Evolutionary conservation across 2,797 vertebrate genomes (phyloP).

Genomic region (Chanos chanos): DNA sequence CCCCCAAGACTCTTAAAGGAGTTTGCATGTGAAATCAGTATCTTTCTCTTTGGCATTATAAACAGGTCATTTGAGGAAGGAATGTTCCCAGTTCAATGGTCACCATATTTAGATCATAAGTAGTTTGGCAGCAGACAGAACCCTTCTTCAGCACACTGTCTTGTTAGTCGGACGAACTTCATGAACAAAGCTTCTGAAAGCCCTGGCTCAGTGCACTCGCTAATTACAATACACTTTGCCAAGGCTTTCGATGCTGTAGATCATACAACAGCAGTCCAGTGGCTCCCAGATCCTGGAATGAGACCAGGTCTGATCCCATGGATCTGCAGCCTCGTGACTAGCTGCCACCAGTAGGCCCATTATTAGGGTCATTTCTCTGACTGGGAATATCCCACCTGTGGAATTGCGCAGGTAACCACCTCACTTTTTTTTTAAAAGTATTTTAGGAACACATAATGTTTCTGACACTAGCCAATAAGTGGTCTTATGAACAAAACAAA

Average conservation of each 20-base stretch:
- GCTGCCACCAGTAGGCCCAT: too few relatives aligned
- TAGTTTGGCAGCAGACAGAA: slow-evolving; percentile 1
- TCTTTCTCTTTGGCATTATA: too few relatives aligned
- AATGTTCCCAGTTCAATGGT: too few relatives aligned
- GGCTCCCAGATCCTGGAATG: background rate
- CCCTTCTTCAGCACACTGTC: background rate
- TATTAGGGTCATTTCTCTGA: too few relatives aligned
- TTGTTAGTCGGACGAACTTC: background rate
- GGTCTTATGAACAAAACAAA: background rate
- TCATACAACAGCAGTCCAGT: background rate
- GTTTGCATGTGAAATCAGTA: too few relatives aligned
- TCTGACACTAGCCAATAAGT: slow-evolving; percentile 1
- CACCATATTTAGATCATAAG: too few relatives aligned
- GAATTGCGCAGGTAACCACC: background rate
- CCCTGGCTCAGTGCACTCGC: background rate
- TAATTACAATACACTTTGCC: background rate
- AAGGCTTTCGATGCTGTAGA: background rate
- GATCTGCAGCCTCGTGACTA: slow-evolving; percentile 1
- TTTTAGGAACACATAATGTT: background rate
- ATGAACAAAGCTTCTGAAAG: background rate
- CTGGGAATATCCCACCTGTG: background rate
- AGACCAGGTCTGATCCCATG: slow-evolving; percentile 2
- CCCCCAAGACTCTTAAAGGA: too few relatives aligned
- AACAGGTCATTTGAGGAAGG: too few relatives aligned
- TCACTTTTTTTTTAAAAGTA: too few relatives aligned